Conservation (phyloP, 2,113 vertebrate genomes). For the Recurvirostra avosetta region DNA sequence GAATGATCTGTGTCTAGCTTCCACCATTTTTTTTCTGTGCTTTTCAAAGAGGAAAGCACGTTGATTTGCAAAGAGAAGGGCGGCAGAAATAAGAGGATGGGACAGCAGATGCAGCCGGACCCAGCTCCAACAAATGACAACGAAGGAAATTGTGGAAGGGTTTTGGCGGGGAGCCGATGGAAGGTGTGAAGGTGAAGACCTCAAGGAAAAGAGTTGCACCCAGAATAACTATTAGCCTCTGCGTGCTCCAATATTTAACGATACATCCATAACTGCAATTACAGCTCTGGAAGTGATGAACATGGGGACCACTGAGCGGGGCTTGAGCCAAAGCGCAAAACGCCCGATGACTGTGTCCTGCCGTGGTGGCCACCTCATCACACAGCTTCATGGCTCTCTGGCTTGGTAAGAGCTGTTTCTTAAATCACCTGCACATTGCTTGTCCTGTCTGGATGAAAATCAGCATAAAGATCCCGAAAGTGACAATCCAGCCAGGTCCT, state of each 20-base stretch:
- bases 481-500: background rate
- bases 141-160: background rate
- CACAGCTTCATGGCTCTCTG: accelerated
- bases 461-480: background rate
- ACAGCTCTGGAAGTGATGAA: background rate
- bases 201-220: background rate
- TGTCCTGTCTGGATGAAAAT: background rate
- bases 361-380: accelerated
- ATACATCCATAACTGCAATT: accelerated
- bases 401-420: background rate
- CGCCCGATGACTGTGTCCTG: accelerated
- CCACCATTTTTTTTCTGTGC: background rate
- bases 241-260: background rate
- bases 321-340: background rate
- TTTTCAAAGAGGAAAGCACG: background rate
- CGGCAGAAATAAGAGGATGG: background rate
- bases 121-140: background rate
- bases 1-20: background rate
- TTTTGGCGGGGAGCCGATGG: background rate
- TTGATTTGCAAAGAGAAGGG: background rate
- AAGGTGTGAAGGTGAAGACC: background rate
- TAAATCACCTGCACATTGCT: background rate
- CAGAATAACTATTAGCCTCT: background rate
- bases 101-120: background rate
- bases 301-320: accelerated